Conservation (phyloP, 1,140 invertebrate genomes). For the Caenorhabditis latens region DNA sequence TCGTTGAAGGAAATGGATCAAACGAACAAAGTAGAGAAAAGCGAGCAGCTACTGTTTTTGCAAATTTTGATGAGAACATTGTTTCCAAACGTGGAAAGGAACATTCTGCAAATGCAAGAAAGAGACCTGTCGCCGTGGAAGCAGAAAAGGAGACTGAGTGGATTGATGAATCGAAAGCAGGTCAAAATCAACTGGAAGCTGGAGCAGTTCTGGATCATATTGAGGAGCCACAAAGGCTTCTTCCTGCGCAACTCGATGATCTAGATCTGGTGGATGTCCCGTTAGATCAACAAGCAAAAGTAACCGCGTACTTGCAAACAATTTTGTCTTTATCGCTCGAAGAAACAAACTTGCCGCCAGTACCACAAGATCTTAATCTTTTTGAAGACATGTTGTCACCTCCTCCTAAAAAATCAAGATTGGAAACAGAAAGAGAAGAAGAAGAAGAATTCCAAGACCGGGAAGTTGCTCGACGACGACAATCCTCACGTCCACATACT, state of each 20-base stretch:
- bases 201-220: too few species aligned
- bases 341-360: not conserved
- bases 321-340: not conserved
- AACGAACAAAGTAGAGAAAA: not conserved
- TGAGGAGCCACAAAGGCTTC: too few species aligned
- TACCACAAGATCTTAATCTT: not conserved
- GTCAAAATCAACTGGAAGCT: too few species aligned
- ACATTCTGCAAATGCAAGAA: not conserved
- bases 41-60: not conserved
- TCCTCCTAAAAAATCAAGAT: not conserved
- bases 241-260: too few species aligned
- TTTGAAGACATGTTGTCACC: not conserved
- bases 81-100: not conserved
- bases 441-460: not conserved
- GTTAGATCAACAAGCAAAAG: too few species aligned
- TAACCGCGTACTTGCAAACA: too few species aligned
- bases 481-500: not conserved
- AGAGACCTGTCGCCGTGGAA: not conserved
- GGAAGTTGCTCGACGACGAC: constrained; percentile 5
- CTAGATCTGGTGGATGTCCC: too few species aligned
- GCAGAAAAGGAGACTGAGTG: too few species aligned
- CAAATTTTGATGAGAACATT: not conserved
- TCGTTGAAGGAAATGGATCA: constrained; percentile 28
- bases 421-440: not conserved
- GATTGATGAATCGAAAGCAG: too few species aligned